Base-by-base conservation (phyloP, 2,797 vertebrate genomes). In the Threskiornis aethiopicus region DNA sequence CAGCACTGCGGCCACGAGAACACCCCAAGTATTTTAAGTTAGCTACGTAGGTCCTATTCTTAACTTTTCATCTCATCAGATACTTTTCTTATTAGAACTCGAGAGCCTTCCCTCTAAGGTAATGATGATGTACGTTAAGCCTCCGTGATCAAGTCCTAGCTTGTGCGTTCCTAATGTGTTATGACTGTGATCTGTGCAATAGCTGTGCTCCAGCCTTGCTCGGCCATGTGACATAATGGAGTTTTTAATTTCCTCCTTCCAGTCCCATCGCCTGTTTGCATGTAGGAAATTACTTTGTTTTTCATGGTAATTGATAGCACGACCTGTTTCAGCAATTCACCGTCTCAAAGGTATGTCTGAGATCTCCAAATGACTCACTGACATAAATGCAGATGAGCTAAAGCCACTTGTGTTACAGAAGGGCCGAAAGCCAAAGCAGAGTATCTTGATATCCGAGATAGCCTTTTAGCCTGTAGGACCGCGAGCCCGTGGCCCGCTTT, bases 311-410 rank as follows among this genome's bases (percentile, higher is more conserved):
- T 91, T 96, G 96, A 93, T 98, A 98, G 97, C 91, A 96, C 46
- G 97, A 98, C 98, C 98, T 98, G 98, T 98, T 98, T 98, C 97
- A 98, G 98, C 99, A 98, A 97, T 97, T 98, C 97, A 98, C 94
- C 92, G 44, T 95, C 93, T 89, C 54, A 71, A 85, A 97, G 95
- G 89, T 95, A 93, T 96, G 97, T 94, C 93, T 97, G 88, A 92
- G 96, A 92, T 92, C 79, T 96, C 78, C 84, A 57, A 9, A 96
- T 98, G 97, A 98, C 92, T 98, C 97, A 98, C 95, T 95, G 95
- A 89, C 96, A 95, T 94, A 96, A 94, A 92, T 54, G 91, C 88
- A 87, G 77, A 94, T 93, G 91, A 93, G 82, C 95, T 96, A 87
- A 66, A 64, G 58, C 76, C 93, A 88, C 89, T 94, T 85, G 39